Evolutionary conservation across 2,113 vertebrate species (phyloP), one percentile per base, ranked within the genome.

Genomic region (Macroglossus sobrinus): DNA sequence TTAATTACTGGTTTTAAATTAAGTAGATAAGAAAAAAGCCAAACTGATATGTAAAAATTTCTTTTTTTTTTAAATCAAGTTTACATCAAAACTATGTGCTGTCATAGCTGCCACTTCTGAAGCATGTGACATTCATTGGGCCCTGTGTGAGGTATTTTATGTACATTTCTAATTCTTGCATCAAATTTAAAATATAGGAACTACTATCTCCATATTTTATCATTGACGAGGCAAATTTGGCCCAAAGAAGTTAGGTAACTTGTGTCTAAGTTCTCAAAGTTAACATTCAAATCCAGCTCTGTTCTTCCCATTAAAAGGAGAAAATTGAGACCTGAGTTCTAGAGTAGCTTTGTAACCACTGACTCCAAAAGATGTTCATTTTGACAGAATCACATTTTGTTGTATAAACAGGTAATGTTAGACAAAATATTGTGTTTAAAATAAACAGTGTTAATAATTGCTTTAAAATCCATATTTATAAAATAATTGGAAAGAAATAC

Each of bases 401-500:
- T 63, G 26, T 68, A 50, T 59, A 28, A 93, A 93, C 28, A 84
- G 43, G 81, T 50, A 43, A 81, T 24, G 3, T 43, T 76, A 92
- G 59, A 81, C 2, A 64, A 80, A 84, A 80, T 9, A 61, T 1
- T 84, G 40, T 45, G 8, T 72, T 80, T 79, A 75, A 93, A 89
- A 75, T 38, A 69, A 84, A 7, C 28, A 28, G 14, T 40, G 50
- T 69, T 81, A 85, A 84, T 19, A 90, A 87, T 93, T 35, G 68
- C 7, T 79, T 93, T 50, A 57, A 88, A 93, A 78, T 59, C 14
- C 10, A 45, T 35, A 53, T 18, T 5, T 9, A 22, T 66, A 43
- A 61, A 76, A 79, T 1, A 84, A 89, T 12, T 50, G 15, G 47
- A 50, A 82, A 33, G 28, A 81, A 21, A 1, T 68, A 15, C 15